Conservation (phyloP, 2,797 vertebrate species). For the Urosaurus nigricauda region DNA sequence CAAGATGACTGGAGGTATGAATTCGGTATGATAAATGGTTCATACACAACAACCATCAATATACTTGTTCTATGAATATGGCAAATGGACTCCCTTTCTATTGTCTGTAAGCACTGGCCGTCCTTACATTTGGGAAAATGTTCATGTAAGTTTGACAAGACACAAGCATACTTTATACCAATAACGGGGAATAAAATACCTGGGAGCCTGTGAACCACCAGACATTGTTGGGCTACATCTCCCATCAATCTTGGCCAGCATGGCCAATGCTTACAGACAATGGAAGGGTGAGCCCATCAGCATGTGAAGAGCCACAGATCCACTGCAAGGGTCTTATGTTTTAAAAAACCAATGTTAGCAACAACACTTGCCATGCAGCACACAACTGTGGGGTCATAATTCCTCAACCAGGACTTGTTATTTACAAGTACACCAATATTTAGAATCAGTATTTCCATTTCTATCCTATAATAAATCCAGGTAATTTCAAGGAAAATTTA, state of each 20-base stretch:
- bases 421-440: not conserved
- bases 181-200: too few relatives aligned
- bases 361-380: not conserved
- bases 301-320: not conserved
- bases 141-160: not conserved
- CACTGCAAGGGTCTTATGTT: not conserved
- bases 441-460: not conserved
- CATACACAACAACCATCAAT: not conserved
- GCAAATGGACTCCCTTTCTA: too few relatives aligned
- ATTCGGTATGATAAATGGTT: conserved; percentile 14
- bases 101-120: too few relatives aligned
- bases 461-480: not conserved
- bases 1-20: not conserved
- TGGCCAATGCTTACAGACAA: not conserved
- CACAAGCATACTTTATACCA: not conserved
- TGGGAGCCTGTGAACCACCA: not conserved
- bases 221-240: not conserved
- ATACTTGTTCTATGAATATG: not conserved
- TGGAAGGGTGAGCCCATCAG: not conserved
- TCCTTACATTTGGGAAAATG: not conserved
- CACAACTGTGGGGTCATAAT: not conserved
- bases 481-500: not conserved
- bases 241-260: not conserved
- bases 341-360: not conserved
- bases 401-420: not conserved